Base-by-base conservation (phyloP, 1,140 invertebrate species). In the Venturia canescens region DNA sequence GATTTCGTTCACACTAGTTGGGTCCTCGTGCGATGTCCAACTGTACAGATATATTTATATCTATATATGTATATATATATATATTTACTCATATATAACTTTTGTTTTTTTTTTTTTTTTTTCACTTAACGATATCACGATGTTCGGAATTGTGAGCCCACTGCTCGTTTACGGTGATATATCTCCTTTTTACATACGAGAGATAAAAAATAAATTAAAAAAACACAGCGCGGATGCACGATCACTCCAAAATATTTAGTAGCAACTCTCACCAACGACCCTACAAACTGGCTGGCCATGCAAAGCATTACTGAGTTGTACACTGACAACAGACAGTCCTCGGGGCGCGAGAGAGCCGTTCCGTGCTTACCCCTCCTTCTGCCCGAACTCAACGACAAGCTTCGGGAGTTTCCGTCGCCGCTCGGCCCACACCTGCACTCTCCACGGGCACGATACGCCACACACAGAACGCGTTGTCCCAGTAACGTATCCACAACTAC, bases 271-370 rank as follows among this genome's bases (percentile, higher is more conserved):
- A 90, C 85, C 84, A 72, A 89, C 87, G 78, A 85, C 63, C 84
- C 80, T 80, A 85, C 83, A 83, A 83, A 82, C 78, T 89, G 85
- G 88, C 83, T 89, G 87, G 88, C 90, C 90, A 90, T 89, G 89
- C 90, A 89, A 89, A 91, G 91, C 91, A 89, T 91, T 90, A 91
- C 89, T 91, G 90, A 90, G 86, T 75, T 80, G 53, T 86, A 88
- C 86, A 90, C 88, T 89, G 87, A 91, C 90, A 91, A 91, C 91
- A 77, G 75, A 31, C 13, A 91, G 87, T 87, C 83, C 83, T 86
- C 86, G 79, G 80, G 83, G 84, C 66, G 27, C 66, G 80, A 80
- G 79, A 84, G 83, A 82, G 83, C 83, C 86, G 84, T 83, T 91
- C 88, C 87, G 88, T 88, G 90, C 89, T 89, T 86, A 84, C 87